Percentiles rank a stretch among this genome's conserved stretches.
Conservation (phyloP, 2,797 vertebrate species). For the Chelmon rostratus region DNA sequence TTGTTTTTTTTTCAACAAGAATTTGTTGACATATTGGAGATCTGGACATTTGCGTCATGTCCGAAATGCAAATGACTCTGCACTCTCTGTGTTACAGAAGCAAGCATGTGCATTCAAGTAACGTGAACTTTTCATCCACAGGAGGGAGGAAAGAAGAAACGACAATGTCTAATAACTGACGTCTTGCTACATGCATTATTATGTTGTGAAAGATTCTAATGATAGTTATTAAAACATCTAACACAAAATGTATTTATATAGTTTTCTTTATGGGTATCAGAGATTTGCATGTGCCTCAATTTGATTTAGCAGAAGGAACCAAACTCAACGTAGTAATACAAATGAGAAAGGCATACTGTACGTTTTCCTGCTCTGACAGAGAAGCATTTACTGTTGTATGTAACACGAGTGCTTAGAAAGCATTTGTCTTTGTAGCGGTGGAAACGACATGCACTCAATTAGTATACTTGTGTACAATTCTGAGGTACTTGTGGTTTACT, state of each 20-base stretch:
- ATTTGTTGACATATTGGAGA: constrained; percentile 47
- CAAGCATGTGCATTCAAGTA: background rate
- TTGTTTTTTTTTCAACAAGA: background rate
- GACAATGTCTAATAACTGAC: background rate
- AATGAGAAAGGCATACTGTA: background rate
- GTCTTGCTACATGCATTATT: background rate
- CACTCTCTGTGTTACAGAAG: constrained; percentile 9
- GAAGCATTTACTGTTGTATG: background rate
- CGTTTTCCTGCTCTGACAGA: background rate
- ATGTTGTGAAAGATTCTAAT: background rate
- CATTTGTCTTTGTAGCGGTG: background rate
- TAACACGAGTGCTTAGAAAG: background rate
- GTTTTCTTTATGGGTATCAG: background rate
- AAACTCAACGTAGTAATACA: background rate
- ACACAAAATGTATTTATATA: background rate
- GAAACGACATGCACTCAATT: background rate
- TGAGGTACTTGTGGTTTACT: no score
- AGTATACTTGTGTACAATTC: no score
- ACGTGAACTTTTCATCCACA: constrained; percentile 16
- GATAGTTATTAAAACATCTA: background rate
- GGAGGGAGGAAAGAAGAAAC: background rate
- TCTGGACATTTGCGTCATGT: constrained; percentile 26
- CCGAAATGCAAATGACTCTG: constrained; percentile 22
- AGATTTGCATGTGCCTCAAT: background rate
- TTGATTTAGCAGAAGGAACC: background rate